Conservation (phyloP, 2,888 invertebrate species). For the Empis stercorea region DNA sequence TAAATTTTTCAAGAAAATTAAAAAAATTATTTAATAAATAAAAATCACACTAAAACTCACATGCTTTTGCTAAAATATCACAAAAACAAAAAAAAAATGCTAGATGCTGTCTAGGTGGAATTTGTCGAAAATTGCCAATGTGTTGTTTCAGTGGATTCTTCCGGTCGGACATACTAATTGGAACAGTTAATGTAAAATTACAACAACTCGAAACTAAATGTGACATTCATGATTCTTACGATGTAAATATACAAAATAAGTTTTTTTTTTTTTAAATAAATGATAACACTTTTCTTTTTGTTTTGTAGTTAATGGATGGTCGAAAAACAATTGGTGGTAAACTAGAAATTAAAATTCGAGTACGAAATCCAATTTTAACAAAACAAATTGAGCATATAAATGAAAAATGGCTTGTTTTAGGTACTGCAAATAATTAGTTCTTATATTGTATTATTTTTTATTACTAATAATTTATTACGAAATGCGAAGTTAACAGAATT, state of each 20-base stretch:
- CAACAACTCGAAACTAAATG: conserved; percentile 80
- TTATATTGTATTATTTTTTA: too few species aligned
- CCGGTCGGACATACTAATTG: conserved; percentile 73
- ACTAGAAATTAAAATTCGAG: conserved; percentile 72
- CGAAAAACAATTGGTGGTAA: conserved; percentile 79
- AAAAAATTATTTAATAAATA: background rate
- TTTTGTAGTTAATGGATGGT: conserved; percentile 71
- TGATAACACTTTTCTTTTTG: too few species aligned
- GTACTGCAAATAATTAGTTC: too few species aligned
- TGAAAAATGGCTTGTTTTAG: conserved; percentile 88
- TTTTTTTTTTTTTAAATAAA: too few species aligned
- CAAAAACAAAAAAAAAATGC: conserved; percentile 12
- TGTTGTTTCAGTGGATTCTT: conserved; percentile 87
- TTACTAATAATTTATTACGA: too few species aligned
- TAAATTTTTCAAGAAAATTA: too few species aligned
- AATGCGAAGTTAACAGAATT: too few species aligned
- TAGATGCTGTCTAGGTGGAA: conserved; percentile 36
- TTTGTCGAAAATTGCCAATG: conserved; percentile 36
- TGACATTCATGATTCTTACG: conserved; percentile 81
- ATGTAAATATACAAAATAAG: conserved; percentile 48
- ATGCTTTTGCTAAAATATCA: conserved; percentile 1
- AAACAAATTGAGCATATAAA: conserved; percentile 79
- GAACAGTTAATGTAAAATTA: conserved; percentile 70
- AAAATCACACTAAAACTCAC: background rate
- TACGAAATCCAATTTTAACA: conserved; percentile 76